Percentiles rank a stretch among this genome's conserved stretches.
Conservation (phyloP, 2,888 invertebrate genomes). For the Mylabris sibirica region DNA sequence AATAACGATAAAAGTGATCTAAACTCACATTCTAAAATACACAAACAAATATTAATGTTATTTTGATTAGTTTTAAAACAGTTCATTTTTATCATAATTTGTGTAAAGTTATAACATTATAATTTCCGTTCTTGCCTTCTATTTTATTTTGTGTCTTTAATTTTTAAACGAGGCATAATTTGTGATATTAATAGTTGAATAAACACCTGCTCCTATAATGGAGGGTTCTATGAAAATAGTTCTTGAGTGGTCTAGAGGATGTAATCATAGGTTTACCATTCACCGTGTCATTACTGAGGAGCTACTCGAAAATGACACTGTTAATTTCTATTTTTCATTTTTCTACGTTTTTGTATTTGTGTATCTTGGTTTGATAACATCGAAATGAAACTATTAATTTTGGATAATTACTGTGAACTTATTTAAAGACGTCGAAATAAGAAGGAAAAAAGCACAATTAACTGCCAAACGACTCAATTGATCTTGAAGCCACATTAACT, state of each 20-base stretch:
- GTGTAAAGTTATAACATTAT: slow-evolving; percentile 29
- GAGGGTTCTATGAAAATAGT: slow-evolving; percentile 51
- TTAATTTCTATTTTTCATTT: background rate
- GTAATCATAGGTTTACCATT: slow-evolving; percentile 29
- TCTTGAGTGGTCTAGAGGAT: slow-evolving; percentile 22
- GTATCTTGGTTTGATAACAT: background rate
- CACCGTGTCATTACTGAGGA: slow-evolving; percentile 27
- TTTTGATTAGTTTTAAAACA: slow-evolving; percentile 28
- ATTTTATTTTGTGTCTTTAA: background rate
- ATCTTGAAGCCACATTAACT: background rate
- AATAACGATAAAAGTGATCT: background rate
- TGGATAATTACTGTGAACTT: background rate
- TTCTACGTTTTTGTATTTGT: background rate
- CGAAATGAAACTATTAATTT: background rate
- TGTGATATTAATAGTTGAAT: slow-evolving; percentile 51
- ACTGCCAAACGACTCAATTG: background rate
- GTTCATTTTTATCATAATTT: slow-evolving; percentile 29
- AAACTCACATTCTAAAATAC: background rate
- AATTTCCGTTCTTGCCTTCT: background rate
- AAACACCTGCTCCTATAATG: slow-evolving; percentile 55
- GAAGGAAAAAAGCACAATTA: background rate
- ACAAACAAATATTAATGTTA: slow-evolving; percentile 21
- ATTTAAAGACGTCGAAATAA: no score
- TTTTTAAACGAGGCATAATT: slow-evolving; percentile 41
- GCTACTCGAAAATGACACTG: slow-evolving; percentile 31